Conservation (phyloP, 2,888 invertebrate species). For the Iphiclides podalirius region DNA sequence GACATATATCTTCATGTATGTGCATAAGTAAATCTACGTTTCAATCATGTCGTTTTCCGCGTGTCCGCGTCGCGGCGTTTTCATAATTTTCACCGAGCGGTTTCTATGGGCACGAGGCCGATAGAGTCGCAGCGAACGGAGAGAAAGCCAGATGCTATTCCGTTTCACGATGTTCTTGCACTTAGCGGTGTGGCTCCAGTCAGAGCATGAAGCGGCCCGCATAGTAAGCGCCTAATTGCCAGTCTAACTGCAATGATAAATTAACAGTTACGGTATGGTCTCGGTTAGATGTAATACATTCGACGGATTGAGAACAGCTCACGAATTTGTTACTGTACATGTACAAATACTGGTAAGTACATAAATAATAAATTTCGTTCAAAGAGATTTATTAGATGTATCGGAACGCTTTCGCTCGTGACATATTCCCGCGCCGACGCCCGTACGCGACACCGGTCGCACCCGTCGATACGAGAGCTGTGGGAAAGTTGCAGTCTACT, state of each 20-base stretch:
- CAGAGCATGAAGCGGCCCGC: conserved; percentile 32
- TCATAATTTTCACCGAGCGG: conserved; percentile 64
- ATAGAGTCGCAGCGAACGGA: conserved; percentile 55
- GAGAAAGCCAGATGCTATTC: conserved; percentile 68
- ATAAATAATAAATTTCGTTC: too few species aligned
- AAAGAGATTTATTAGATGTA: too few species aligned
- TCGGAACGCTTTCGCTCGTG: neutral
- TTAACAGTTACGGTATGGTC: neutral
- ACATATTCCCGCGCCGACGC: conserved; percentile 3
- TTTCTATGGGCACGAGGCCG: conserved; percentile 58
- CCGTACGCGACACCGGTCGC: conserved; percentile 40
- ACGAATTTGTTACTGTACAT: neutral
- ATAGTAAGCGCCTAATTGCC: neutral
- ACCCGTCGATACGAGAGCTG: conserved; percentile 54
- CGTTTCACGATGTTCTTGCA: conserved; percentile 64
- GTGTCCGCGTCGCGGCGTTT: conserved; percentile 41
- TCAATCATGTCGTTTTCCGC: conserved; percentile 6
- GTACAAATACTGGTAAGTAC: too few species aligned
- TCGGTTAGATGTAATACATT: neutral
- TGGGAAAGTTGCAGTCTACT: conserved; percentile 71
- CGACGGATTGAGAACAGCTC: neutral
- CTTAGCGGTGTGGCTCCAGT: conserved; percentile 38
- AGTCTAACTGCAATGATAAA: neutral
- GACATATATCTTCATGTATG: too few species aligned
- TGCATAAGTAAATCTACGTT: too few species aligned